A percentile compares a stretch with the other conserved stretches of the same genome.
These are phyloP conservation scores for Berghia stephanieae DNA, from an alignment of 1,140 invertebrate species.

Conservation along the genomic window DNA sequence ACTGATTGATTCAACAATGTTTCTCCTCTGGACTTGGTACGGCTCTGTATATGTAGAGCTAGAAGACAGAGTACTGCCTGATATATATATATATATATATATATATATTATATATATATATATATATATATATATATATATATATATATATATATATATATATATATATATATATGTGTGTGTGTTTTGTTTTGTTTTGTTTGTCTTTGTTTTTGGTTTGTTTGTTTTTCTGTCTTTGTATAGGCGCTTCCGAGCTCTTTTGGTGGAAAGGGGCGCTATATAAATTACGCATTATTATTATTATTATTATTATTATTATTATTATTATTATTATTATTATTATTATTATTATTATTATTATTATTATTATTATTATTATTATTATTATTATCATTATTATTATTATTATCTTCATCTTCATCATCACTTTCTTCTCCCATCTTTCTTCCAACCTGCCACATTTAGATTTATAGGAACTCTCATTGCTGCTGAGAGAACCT, in stretches of 20 bases:
- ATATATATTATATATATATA: constrained; percentile 11
- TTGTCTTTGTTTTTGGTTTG: too few relatives aligned
- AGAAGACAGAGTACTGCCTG: not conserved
- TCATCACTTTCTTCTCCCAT: not conserved
- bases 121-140: too few relatives aligned
- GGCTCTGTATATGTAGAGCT: not conserved
- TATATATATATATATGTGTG: too few relatives aligned
- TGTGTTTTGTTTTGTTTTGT: not conserved
- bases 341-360: not conserved
- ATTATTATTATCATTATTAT: not conserved
- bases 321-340: not conserved
- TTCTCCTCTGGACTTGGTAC: not conserved
- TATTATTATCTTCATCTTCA: not conserved
- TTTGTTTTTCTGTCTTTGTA: too few relatives aligned
- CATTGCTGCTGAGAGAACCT: too few relatives aligned
- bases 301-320: not conserved
- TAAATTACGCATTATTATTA: too few relatives aligned
- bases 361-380: not conserved
- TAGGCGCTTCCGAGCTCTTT: too few relatives aligned
- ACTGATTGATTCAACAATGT: not conserved
- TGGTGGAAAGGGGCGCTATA: too few relatives aligned
- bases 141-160: too few relatives aligned
- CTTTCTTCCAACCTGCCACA: not conserved
- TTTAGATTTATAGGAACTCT: too few relatives aligned
- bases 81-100: constrained; percentile 4